phyloP scores from a whole-genome alignment of 2,797 vertebrate genomes.

The Sphaeramia orbicularis region DNA sequence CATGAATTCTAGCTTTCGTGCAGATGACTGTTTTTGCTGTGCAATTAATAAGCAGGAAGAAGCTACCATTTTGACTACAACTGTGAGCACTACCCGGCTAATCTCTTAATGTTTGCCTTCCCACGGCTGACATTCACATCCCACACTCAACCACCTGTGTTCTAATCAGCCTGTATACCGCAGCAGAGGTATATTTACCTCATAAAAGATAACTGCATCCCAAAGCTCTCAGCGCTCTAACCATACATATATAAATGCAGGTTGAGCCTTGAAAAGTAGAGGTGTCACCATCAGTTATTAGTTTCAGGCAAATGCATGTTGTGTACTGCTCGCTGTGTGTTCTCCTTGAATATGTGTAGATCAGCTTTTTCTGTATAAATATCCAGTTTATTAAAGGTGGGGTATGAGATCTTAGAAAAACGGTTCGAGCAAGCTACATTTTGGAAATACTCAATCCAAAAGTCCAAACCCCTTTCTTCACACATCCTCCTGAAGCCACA shows the following conservation, averaged over 20 bases:
- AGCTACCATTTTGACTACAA: neutral
- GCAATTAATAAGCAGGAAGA: conserved; percentile 23
- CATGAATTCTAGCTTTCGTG: neutral
- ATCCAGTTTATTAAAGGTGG: too few species aligned
- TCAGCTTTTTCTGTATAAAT: too few species aligned
- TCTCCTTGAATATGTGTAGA: conserved; percentile 9
- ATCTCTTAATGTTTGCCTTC: conserved; percentile 61
- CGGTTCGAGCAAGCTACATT: too few species aligned
- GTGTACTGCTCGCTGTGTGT: conserved; percentile 2
- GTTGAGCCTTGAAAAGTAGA: conserved; percentile 22
- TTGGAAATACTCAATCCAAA: too few species aligned
- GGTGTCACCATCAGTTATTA: conserved; percentile 19
- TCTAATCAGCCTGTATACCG: conserved; percentile 21
- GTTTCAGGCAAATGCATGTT: neutral
- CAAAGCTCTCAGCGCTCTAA: conserved; percentile 16
- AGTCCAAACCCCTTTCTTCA: too few species aligned
- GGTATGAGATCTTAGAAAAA: too few species aligned
- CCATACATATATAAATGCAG: conserved; percentile 26
- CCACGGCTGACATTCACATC: conserved; percentile 27
- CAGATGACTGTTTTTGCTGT: conserved; percentile 6
- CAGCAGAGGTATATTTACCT: conserved; percentile 42
- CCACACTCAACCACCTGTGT: neutral
- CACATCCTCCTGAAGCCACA: too few species aligned
- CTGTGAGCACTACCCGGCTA: conserved; percentile 25
- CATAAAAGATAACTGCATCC: conserved; percentile 38